phyloP scores from a whole-genome alignment of 2,888 invertebrate species.

The Agapetus fuscipes region DNA sequence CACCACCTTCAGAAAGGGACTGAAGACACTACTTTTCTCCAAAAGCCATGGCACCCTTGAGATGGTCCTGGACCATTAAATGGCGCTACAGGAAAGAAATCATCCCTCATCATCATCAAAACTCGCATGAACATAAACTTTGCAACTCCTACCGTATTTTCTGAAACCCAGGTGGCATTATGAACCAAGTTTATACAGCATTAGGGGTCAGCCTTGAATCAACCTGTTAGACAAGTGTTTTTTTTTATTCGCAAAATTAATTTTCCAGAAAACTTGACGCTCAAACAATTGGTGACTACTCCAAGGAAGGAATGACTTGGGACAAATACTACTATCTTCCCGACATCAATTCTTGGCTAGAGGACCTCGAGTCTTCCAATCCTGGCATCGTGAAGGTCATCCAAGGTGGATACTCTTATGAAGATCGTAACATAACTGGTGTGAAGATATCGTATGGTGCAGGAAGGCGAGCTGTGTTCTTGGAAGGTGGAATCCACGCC shows the following conservation, averaged over 20 bases:
- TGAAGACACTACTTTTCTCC: too few species aligned
- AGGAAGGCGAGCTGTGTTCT: slow-evolving; percentile 29
- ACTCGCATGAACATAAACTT: too few species aligned
- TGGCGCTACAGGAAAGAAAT: too few species aligned
- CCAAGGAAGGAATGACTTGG: slow-evolving; percentile 30
- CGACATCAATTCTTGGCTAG: slow-evolving; percentile 48
- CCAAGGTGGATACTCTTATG: slow-evolving; percentile 35
- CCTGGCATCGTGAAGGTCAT: slow-evolving; percentile 33
- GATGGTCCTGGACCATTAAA: too few species aligned
- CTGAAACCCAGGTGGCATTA: too few species aligned
- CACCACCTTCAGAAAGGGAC: too few species aligned
- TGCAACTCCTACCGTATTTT: too few species aligned
- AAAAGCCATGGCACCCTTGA: too few species aligned
- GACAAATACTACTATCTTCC: slow-evolving; percentile 34
- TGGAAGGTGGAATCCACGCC: slow-evolving; percentile 53
- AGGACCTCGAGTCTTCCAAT: slow-evolving; percentile 28
- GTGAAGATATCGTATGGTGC: slow-evolving; percentile 39
- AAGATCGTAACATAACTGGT: slow-evolving; percentile 40
- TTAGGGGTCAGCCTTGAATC: too few species aligned
- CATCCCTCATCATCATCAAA: too few species aligned
- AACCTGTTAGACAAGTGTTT: too few species aligned
- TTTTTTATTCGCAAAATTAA: neutral
- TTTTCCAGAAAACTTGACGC: slow-evolving; percentile 23
- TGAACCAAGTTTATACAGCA: too few species aligned
- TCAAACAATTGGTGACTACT: slow-evolving; percentile 27